Evolutionary conservation across 2,888 invertebrate genomes (phyloP).

Genomic region (Octodonta nipae): DNA sequence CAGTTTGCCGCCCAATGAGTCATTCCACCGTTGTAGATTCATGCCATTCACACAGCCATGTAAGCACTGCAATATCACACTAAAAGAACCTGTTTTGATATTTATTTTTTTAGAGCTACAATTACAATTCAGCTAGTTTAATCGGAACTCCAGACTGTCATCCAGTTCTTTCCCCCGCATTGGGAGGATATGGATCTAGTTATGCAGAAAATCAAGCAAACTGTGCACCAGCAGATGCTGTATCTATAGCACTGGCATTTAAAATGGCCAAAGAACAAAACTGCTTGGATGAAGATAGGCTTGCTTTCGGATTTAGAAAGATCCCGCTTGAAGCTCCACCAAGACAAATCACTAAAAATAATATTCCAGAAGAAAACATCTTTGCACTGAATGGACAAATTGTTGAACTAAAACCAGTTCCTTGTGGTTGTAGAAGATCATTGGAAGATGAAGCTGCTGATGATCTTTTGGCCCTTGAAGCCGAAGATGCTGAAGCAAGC

Average conservation of each 20-base stretch:
- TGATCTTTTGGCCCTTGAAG: slow-evolving; percentile 22
- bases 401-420: slow-evolving; percentile 35
- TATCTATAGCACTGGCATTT: slow-evolving; percentile 37
- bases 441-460: slow-evolving; percentile 29
- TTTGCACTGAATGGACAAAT: slow-evolving; percentile 39
- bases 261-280: slow-evolving; percentile 31
- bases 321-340: slow-evolving; percentile 34
- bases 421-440: slow-evolving; percentile 7
- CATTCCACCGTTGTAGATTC: not conserved
- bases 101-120: too few relatives aligned
- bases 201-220: not conserved
- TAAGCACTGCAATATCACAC: too few relatives aligned
- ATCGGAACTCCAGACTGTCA: too few relatives aligned
- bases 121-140: too few relatives aligned
- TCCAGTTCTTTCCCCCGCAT: too few relatives aligned
- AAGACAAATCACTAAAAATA: slow-evolving; percentile 6
- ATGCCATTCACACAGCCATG: too few relatives aligned
- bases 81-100: too few relatives aligned
- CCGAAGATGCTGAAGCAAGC: slow-evolving; percentile 11
- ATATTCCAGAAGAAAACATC: slow-evolving; percentile 40
- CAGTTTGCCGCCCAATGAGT: slow-evolving; percentile 16
- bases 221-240: slow-evolving; percentile 36
- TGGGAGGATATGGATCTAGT: too few relatives aligned
- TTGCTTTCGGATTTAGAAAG: slow-evolving; percentile 41
- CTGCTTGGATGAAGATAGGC: slow-evolving; percentile 36